A percentile compares a stretch with the other conserved stretches of the same genome.
Conservation (phyloP, 1,140 invertebrate species). For the Aphelinus atriplicis region DNA sequence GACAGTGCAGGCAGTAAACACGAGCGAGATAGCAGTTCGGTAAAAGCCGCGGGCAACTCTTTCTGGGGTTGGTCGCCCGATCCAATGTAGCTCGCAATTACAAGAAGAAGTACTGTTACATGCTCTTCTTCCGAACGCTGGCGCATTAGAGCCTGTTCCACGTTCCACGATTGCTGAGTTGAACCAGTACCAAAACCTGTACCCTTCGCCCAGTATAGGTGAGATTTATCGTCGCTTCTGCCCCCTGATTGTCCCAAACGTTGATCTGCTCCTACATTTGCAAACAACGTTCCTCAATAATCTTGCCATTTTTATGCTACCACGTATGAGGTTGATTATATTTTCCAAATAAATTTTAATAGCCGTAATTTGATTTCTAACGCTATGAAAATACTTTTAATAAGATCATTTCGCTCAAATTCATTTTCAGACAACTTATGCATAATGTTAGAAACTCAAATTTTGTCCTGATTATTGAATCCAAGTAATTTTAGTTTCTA, state of each 20-base stretch:
- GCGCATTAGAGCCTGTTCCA: constrained; percentile 88
- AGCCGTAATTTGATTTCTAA: too few species aligned
- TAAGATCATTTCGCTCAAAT: too few species aligned
- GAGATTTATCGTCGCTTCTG: constrained; percentile 77
- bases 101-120: constrained; percentile 82
- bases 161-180: constrained; percentile 95
- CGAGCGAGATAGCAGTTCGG: constrained; percentile 81
- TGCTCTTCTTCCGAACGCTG: constrained; percentile 93
- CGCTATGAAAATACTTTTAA: too few species aligned
- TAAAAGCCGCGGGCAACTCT: constrained; percentile 75
- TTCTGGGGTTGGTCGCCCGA: constrained; percentile 68
- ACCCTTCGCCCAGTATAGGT: constrained; percentile 94
- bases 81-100: constrained; percentile 88
- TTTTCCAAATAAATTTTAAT: too few species aligned
- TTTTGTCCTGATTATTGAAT: too few species aligned
- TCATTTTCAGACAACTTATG: too few species aligned
- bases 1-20: constrained; percentile 88
- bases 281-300: too few species aligned
- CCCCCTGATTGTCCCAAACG: constrained; percentile 48
- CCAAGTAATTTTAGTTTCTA: too few species aligned
- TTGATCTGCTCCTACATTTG: constrained; percentile 36
- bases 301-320: too few species aligned
- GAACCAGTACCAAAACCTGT: constrained; percentile 96
- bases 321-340: too few species aligned
- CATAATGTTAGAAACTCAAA: too few species aligned